Evolutionary conservation across 2,113 vertebrate species (phyloP).

Genomic region (Corythornis madagascariensis): DNA sequence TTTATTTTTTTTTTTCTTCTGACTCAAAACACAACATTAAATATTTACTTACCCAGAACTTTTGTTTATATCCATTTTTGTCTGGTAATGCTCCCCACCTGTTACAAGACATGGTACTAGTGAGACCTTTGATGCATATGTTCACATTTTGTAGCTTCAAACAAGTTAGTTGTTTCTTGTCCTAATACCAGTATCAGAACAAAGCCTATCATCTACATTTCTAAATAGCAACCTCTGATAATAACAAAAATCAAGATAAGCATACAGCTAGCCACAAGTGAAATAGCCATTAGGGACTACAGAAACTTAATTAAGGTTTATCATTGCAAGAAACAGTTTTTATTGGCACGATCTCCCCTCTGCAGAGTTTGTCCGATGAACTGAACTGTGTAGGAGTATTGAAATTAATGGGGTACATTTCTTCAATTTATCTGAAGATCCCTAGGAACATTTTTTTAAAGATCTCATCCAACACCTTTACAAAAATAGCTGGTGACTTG

Average conservation of each 20-base stretch:
- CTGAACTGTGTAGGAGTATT: not conserved
- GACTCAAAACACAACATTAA: not conserved
- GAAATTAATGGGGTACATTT: not conserved
- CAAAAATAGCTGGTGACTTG: not conserved
- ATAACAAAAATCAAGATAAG: not conserved
- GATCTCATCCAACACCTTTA: not conserved
- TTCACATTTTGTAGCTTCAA: not conserved
- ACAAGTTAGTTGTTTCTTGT: not conserved
- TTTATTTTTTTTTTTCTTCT: not conserved
- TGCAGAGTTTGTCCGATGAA: not conserved
- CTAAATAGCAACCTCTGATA: not conserved
- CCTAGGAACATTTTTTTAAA: not conserved
- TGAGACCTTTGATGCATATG: not conserved
- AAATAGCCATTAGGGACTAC: not conserved
- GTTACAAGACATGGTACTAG: not conserved
- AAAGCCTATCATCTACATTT: not conserved
- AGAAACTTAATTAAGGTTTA: not conserved
- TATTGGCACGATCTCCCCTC: not conserved
- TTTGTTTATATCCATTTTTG: conserved; percentile 66
- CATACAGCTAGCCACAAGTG: not conserved
- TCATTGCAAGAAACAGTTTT: not conserved
- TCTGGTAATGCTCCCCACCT: conserved; percentile 75
- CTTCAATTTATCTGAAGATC: not conserved
- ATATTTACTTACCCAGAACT: conserved; percentile 76
- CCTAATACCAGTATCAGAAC: not conserved